Base-by-base conservation (phyloP, 2,113 vertebrate genomes). In the Trichomycterus rosablanca region DNA sequence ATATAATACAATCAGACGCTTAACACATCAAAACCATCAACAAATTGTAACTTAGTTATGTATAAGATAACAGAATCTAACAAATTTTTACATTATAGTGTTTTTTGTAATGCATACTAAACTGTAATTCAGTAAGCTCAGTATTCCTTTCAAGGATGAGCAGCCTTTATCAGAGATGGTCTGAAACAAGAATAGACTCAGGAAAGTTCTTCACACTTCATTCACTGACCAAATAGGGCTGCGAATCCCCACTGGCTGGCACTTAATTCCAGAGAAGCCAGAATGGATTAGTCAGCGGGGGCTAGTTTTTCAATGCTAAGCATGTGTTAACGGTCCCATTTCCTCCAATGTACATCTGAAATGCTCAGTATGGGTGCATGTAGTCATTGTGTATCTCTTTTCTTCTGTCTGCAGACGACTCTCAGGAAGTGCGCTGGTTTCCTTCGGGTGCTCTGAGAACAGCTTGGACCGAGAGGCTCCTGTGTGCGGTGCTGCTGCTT, bases 401-500 rank as follows among this genome's bases (percentile, higher is more conserved):
- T 6, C 16, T 35, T 14, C 44, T 32, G 24, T 66, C 43, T 72
- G 18, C 61, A 80, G 78, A 78, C 37, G 74, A 78, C 12, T 64
- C 74, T 1, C 56, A 77, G 66, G 78, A 80, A 49, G 76, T 75
- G 19, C 68, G 24, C 44, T 75, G 73, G 76, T 64, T 74, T 63
- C 66, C n/a, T 22, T 76, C 76, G 4, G 14, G 43, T 14, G 57
- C 68, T 28, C 18, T 14, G 19, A 42, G 37, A 58, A 58, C 42
- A 14, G 2, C 23, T 14, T 28, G 35, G 11, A 37, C 59, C 49
- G 10, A 30, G 20, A 37, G 24, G 28, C n/a, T 66, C 42, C 20
- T 69, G 70, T 71, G 23, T 44, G 26, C 71, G n/a, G 28, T 42
- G 14, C 49, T 67, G 19, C 51, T 70, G 37, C 48, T 67, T 18